Conservation (phyloP, 1,140 invertebrate species). For the Brachionus paranguensis region DNA sequence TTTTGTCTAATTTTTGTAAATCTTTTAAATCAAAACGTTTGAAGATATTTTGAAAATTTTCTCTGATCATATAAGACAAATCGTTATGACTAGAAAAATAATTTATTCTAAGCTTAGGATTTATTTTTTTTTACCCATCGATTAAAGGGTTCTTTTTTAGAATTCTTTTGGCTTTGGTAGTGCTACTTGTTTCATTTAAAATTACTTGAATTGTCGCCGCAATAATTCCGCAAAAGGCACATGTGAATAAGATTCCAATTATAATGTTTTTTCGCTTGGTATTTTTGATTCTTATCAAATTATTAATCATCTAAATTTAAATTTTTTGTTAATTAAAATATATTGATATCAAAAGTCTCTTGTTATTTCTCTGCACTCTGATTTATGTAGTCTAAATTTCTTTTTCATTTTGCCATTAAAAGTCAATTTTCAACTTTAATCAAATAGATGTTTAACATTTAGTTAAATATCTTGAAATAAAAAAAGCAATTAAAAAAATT, state of each 20-base stretch:
- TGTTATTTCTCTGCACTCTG: too few species aligned
- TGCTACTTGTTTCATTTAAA: neutral
- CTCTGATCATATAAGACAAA: conserved; percentile 15
- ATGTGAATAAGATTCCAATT: neutral
- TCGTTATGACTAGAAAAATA: conserved; percentile 17
- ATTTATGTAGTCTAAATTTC: neutral
- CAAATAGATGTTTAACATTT: neutral
- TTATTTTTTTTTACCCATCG: conserved; percentile 10
- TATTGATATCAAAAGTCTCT: too few species aligned
- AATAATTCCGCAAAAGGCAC: neutral
- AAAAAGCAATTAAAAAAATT: neutral
- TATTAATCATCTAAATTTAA: neutral
- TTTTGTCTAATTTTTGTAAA: neutral
- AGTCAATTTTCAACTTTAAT: neutral
- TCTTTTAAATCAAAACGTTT: conserved; percentile 7
- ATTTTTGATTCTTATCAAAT: neutral
- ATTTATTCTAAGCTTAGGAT: neutral
- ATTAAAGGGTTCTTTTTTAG: conserved; percentile 11
- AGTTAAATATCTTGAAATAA: neutral
- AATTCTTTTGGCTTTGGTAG: neutral
- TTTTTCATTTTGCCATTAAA: neutral
- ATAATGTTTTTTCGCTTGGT: neutral
- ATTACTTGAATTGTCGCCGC: neutral
- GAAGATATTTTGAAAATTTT: conserved; percentile 34
- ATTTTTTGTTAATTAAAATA: neutral